Base-by-base conservation (phyloP, 2,888 invertebrate species). In the Amphimallon solstitiale region DNA sequence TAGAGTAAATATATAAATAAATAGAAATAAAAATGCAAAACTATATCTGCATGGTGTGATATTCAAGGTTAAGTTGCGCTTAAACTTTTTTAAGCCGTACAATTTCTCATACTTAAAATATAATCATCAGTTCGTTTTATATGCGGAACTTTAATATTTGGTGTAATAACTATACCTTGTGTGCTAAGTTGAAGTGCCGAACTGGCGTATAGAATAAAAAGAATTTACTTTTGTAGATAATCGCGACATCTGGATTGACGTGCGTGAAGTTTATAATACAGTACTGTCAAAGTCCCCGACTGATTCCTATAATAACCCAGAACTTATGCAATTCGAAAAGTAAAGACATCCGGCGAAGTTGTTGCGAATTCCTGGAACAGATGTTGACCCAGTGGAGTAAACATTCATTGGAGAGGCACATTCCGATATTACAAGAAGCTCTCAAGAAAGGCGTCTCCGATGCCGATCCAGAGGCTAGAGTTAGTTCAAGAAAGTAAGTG, bases 401-500 rank as follows among this genome's bases (percentile, higher is more conserved):
- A 0, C 87, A 89, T 72, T 85, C 90, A 0, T 82, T 98, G 63
- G 97, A 97, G 80, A 90, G 89, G 76, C 93, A 96, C 79, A 88
- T 92, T 46, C 82, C 86, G 0, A 83, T 88, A 1, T 81, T 99
- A 2, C 89, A 92, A 70, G 97, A 97, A 72, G 90, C 93, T 0
- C 89, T 98, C 15, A 88, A 91, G 68, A 90, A 90, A 71, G 97
- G 97, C 0, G 91, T 98, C 68, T 88, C 90, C 1, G 98, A 99
- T 85, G 97, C 98, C 0, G 98, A 99, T 82, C 89, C 92, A 23
- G 93, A 93, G 59, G 96, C 97, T 0, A 84, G 98, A 72, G 90
- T 89, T 7, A 87, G 88, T 75, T 91, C 93, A 0, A 86, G 97
- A 77, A 92, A 90, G 94, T 95, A 81, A 82, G 85, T 78, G 34